Evolutionary conservation across 64 coral and sea anemone species (phyloP).

Genomic region (Stichodactyla helianthus): DNA sequence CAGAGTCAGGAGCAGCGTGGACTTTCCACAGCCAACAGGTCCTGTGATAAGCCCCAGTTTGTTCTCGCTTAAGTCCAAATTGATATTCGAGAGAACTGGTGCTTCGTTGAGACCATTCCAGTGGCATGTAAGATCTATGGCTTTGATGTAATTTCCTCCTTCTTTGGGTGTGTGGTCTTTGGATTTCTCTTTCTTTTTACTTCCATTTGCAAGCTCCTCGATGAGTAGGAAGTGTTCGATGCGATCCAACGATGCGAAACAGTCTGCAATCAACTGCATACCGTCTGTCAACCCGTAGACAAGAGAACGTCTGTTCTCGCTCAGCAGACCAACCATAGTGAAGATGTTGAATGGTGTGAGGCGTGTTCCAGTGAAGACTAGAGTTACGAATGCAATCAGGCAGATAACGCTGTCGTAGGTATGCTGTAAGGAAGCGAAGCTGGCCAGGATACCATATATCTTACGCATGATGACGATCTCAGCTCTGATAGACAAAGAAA

Average conservation of each 20-base stretch:
- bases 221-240: constrained; percentile 84
- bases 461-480: constrained; percentile 72
- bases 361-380: constrained; percentile 82
- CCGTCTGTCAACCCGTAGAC: constrained; percentile 88
- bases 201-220: constrained; percentile 65
- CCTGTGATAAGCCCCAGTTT: constrained; percentile 69
- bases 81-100: constrained; percentile 69
- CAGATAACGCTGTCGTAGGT: constrained; percentile 95
- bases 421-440: constrained; percentile 83
- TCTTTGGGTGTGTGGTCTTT: constrained; percentile 1
- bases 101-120: constrained; percentile 80
- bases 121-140: constrained; percentile 56
- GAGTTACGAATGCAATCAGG: constrained; percentile 82
- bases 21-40: constrained; percentile 85
- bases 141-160: not conserved
- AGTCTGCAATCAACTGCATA: constrained; percentile 92
- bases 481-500: constrained; percentile 22
- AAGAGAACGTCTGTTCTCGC: constrained; percentile 84
- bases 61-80: constrained; percentile 43
- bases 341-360: constrained; percentile 90
- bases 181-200: not conserved
- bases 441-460: constrained; percentile 87
- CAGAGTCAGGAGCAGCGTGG: constrained; percentile 68
- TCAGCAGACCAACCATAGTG: constrained; percentile 87
- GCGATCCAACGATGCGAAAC: constrained; percentile 88